Evolutionary conservation across 2,888 invertebrate genomes (phyloP), one percentile per base, ranked within the genome.

Genomic region (Polymixis lichenea): DNA sequence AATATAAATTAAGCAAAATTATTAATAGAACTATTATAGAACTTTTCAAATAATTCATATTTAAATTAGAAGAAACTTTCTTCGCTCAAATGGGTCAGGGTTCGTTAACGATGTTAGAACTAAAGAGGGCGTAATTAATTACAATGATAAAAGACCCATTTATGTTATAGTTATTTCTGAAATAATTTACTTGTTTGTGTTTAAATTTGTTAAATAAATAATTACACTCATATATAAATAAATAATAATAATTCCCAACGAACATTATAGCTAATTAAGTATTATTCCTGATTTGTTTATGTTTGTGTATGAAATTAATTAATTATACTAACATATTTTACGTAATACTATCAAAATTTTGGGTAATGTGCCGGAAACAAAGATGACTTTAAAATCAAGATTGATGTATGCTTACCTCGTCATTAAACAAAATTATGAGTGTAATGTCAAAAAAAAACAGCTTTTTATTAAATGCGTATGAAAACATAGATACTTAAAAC

Each of bases 31-130:
- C 61, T 81, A 81, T 51, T 43, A 60, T 19, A 58, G 4, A 77
- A 82, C 82, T 82, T 78, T 68, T 71, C 67, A 60, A 68, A 82
- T 82, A 82, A 74, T 51, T 82, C 73, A 82, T 82, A 81, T 81
- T 77, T 77, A 71, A 82, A 82, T 82, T 55, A 55, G 56, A 68
- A 43, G 67, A 74, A 82, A 82, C 28, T 78, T 82, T 77, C 58
- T 74, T 74, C 25, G 25, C 25, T 68, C n/a, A 72, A 81, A 82
- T 74, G 73, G 77, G 67, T 77, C 70, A 77, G 65, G 32, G 66
- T 73, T 82, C 70, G 70, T 72, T 77, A 77, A 72, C 70, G 69
- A 67, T 17, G 38, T 43, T 66, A 6, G n/a, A 77, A 82, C 67
- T 74, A 74, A 77, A 70, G 55, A 60, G 65, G 46, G 15, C 38